Conservation (phyloP, 2,888 invertebrate species). For the Mantis religiosa region DNA sequence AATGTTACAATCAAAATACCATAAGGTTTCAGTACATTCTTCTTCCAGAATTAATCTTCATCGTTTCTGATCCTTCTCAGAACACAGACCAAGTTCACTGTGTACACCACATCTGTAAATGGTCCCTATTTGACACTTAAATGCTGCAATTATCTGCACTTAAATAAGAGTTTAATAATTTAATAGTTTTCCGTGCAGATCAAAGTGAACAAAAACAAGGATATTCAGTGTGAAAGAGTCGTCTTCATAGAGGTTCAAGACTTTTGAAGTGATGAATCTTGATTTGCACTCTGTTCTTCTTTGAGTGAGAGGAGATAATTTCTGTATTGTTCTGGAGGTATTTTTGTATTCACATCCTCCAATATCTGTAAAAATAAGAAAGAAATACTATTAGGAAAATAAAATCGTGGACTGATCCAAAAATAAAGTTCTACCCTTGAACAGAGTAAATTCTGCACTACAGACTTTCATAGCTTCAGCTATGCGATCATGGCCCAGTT, state of each 20-base stretch:
- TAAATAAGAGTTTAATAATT: neutral
- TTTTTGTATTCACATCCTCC: slow-evolving; percentile 26
- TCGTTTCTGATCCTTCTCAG: neutral
- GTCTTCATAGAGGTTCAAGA: neutral
- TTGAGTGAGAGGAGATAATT: neutral
- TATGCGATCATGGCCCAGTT: too few relatives aligned
- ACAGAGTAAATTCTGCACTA: too few relatives aligned
- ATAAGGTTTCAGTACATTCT: neutral
- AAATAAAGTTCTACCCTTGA: too few relatives aligned
- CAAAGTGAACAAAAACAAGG: neutral
- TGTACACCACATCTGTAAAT: neutral
- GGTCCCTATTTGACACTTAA: neutral
- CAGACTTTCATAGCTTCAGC: too few relatives aligned
- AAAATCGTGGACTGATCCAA: neutral
- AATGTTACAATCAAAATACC: neutral
- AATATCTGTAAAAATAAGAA: slow-evolving; percentile 21
- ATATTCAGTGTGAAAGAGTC: neutral
- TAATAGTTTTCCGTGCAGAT: neutral
- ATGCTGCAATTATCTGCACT: neutral
- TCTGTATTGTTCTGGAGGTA: neutral
- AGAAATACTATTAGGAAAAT: neutral
- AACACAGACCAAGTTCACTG: neutral
- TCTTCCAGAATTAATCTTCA: neutral
- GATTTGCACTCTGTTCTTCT: neutral
- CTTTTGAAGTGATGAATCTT: neutral